Conservation (phyloP, 2,113 vertebrate genomes). For the Microcebus murinus region DNA sequence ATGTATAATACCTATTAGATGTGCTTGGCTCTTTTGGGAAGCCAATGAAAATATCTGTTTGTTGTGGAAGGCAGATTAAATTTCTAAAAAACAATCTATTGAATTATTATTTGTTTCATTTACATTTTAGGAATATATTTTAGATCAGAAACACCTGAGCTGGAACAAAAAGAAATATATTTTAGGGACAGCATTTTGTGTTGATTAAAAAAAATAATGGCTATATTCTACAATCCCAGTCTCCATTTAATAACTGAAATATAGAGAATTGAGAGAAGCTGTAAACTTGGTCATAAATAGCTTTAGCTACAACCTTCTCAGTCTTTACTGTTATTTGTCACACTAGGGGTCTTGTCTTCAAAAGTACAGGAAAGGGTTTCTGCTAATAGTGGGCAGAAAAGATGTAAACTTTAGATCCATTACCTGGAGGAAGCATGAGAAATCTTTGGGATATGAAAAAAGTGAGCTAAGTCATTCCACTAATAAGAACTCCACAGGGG, state of each 20-base stretch:
- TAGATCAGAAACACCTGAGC: neutral
- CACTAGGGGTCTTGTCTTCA: neutral
- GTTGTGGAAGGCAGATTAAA: neutral
- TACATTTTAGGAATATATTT: neutral
- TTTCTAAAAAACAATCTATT: neutral
- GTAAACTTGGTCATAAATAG: neutral
- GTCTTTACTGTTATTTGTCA: neutral
- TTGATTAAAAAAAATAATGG: neutral
- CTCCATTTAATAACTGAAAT: neutral
- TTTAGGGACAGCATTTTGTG: neutral
- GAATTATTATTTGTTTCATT: neutral
- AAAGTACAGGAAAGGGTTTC: neutral
- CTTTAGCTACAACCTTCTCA: neutral
- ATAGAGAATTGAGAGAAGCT: neutral
- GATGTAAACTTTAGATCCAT: neutral
- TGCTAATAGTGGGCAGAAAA: neutral
- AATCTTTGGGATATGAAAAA: neutral
- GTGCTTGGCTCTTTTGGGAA: neutral
- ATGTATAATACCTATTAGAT: neutral
- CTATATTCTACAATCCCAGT: neutral
- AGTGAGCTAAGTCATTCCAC: neutral
- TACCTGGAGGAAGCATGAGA: neutral
- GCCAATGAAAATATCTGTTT: neutral
- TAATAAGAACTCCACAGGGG: neutral
- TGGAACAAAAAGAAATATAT: neutral